These are phyloP conservation scores for Linnaemya tessellans DNA, from an alignment of 2,888 invertebrate genomes.

Conservation along the genomic window DNA sequence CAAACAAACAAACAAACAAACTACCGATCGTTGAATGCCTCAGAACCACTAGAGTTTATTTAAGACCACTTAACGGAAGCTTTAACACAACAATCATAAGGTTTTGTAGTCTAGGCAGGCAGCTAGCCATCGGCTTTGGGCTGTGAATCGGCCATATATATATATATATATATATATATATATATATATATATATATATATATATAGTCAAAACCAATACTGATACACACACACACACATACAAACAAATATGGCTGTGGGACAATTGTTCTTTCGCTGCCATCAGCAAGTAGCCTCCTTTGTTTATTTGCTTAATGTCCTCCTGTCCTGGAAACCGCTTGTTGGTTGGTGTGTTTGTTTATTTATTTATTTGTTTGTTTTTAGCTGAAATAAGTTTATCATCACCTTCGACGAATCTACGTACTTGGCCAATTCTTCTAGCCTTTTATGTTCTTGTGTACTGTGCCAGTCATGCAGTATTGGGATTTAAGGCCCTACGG, in stretches of 20 bases:
- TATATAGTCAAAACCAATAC: constrained; percentile 7
- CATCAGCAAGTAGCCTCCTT: constrained; percentile 46
- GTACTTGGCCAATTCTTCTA: not conserved
- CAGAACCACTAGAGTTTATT: constrained; percentile 60
- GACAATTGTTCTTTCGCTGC: constrained; percentile 71
- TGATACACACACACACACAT: not conserved
- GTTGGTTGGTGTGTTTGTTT: constrained; percentile 6
- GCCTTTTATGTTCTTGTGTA: not conserved
- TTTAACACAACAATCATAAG: constrained; percentile 64
- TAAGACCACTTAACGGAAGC: constrained; percentile 69
- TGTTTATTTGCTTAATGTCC: constrained; percentile 62
- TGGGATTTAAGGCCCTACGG: constrained; percentile 44
- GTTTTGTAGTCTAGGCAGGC: constrained; percentile 60
- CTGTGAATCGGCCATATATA: constrained; percentile 33
- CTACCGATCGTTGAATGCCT: constrained; percentile 52
- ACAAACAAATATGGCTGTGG: constrained; percentile 27
- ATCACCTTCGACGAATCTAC: constrained; percentile 43
- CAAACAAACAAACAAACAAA: constrained; percentile 10
- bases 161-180: too few relatives aligned
- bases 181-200: not conserved
- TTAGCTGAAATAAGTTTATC: constrained; percentile 61
- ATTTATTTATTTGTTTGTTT: constrained; percentile 33
- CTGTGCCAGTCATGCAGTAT: constrained; percentile 37
- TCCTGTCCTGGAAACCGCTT: constrained; percentile 40
- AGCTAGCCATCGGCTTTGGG: constrained; percentile 46